phyloP scores from a whole-genome alignment of 2,888 invertebrate species.

The Mechanitis messenoides region DNA sequence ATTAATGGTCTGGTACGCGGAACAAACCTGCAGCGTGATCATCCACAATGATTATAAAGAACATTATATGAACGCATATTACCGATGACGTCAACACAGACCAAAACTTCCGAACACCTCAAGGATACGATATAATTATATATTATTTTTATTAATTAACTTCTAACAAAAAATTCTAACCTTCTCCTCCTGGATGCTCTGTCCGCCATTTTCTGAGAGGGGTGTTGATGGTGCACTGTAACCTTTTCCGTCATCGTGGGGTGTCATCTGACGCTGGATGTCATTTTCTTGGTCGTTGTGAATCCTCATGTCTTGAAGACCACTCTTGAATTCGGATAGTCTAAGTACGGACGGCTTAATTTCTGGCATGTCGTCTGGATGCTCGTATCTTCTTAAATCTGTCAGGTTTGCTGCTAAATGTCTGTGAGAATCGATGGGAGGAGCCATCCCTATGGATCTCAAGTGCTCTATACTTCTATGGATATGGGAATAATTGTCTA shows the following conservation, averaged over 20 bases:
- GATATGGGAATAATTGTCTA: slow-evolving; percentile 80
- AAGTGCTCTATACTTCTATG: slow-evolving; percentile 81
- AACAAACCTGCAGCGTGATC: slow-evolving; percentile 61
- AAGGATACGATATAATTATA: slow-evolving; percentile 49
- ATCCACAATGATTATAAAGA: slow-evolving; percentile 54
- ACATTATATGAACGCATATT: slow-evolving; percentile 56
- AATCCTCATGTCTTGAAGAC: slow-evolving; percentile 64
- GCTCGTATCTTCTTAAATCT: slow-evolving; percentile 69
- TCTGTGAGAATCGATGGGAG: slow-evolving; percentile 66
- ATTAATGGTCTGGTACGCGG: slow-evolving; percentile 62
- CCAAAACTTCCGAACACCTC: slow-evolving; percentile 69
- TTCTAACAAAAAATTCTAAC: slow-evolving; percentile 46
- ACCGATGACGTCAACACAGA: slow-evolving; percentile 48
- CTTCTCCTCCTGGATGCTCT: slow-evolving; percentile 70
- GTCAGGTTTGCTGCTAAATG: slow-evolving; percentile 68
- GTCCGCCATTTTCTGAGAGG: slow-evolving; percentile 70
- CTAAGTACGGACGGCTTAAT: slow-evolving; percentile 72
- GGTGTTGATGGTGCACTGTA: slow-evolving; percentile 74
- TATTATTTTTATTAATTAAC: slow-evolving; percentile 36
- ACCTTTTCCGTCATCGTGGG: slow-evolving; percentile 70
- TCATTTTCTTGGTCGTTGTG: slow-evolving; percentile 70
- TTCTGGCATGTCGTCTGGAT: slow-evolving; percentile 70
- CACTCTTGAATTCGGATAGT: slow-evolving; percentile 69
- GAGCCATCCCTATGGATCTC: slow-evolving; percentile 77
- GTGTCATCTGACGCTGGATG: slow-evolving; percentile 63